phyloP scores from a whole-genome alignment of 2,797 vertebrate species.

The Leptatherina wallacei region DNA sequence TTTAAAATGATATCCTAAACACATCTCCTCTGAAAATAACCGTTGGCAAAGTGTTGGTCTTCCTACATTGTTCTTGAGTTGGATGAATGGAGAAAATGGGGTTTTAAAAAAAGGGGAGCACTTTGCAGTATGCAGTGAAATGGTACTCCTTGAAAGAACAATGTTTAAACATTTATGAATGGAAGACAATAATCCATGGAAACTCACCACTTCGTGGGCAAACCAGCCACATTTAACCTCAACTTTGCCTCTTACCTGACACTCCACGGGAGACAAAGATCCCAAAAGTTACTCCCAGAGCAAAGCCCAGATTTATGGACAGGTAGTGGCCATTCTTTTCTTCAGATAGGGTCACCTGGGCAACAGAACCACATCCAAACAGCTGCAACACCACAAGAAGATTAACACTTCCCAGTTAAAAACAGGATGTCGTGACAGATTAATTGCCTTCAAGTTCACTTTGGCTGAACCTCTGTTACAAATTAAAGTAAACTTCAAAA shows the following conservation, averaged over 20 bases:
- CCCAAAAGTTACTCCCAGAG: constrained; percentile 82
- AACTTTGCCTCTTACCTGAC: constrained; percentile 71
- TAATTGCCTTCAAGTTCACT: not conserved
- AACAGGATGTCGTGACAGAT: not conserved
- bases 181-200: not conserved
- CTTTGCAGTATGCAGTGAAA: not conserved
- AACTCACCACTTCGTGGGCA: not conserved
- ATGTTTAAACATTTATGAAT: not conserved
- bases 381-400: constrained; percentile 64
- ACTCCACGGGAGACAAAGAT: constrained; percentile 79
- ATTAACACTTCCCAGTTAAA: not conserved
- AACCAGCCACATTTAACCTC: not conserved
- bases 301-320: constrained; percentile 85
- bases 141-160: not conserved
- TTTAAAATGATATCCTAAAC: no score
- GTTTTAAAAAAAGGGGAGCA: not conserved
- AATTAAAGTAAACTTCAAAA: not conserved
- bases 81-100: no score
- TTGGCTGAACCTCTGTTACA: not conserved
- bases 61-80: no score
- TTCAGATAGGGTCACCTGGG: constrained; percentile 80
- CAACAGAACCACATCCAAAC: constrained; percentile 84
- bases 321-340: constrained; percentile 81
- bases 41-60: no score
- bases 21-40: no score